Conservation (phyloP, 2,797 vertebrate genomes). For the Phrynocephalus forsythii region DNA sequence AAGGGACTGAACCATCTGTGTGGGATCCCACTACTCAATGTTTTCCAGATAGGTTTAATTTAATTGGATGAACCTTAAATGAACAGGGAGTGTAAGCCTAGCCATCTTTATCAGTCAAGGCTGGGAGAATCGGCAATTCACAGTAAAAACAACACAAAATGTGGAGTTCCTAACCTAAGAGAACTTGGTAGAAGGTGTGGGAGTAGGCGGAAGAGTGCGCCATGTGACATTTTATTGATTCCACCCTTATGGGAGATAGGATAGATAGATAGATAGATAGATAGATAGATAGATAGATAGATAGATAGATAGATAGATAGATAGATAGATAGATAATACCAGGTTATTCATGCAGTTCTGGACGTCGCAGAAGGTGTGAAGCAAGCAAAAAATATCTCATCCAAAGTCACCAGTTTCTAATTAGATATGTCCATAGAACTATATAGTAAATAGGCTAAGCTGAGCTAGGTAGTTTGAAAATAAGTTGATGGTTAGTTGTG, state of each 20-base stretch:
- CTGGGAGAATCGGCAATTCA: not conserved
- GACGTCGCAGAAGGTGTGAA: not conserved
- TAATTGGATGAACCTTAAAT: conserved; percentile 8
- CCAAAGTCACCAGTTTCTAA: not conserved
- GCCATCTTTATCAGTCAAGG: not conserved
- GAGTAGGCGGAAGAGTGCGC: not conserved
- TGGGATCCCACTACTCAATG: conserved; percentile 23
- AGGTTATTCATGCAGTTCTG: not conserved
- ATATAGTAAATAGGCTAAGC: not conserved
- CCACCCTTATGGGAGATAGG: not conserved
- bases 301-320: too few relatives aligned
- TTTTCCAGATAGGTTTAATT: conserved; percentile 6
- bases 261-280: too few relatives aligned
- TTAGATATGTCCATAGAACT: not conserved
- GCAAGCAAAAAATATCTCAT: not conserved
- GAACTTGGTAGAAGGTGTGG: not conserved
- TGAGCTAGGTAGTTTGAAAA: not conserved
- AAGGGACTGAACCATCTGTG: conserved; percentile 16
- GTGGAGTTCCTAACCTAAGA: not conserved
- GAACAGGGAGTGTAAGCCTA: conserved; percentile 1
- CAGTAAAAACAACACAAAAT: not conserved
- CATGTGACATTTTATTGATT: not conserved
- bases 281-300: too few relatives aligned
- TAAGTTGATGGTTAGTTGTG: too few relatives aligned
- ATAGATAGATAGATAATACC: not conserved